phyloP scores from a whole-genome alignment of 2,888 invertebrate genomes.

The Polyploca ridens region DNA sequence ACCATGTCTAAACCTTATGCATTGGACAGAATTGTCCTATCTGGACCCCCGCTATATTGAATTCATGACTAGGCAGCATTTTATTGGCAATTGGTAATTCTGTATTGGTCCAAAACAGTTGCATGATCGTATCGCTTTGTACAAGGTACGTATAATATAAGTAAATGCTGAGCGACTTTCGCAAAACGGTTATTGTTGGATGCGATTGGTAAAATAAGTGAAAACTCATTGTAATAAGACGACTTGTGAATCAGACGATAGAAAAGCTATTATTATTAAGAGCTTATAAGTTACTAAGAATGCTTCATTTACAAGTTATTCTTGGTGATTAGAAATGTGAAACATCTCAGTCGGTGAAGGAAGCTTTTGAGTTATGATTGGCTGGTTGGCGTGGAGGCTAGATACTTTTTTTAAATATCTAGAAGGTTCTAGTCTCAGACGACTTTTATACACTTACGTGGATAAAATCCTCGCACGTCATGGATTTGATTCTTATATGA shows the following conservation, averaged over 20 bases:
- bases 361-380: too few relatives aligned
- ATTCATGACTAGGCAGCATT: slow-evolving; percentile 37
- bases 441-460: too few relatives aligned
- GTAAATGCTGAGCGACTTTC: slow-evolving; percentile 44
- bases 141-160: slow-evolving; percentile 29
- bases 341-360: too few relatives aligned
- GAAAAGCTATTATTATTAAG: too few relatives aligned
- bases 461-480: too few relatives aligned
- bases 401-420: too few relatives aligned
- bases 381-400: too few relatives aligned
- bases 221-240: not conserved
- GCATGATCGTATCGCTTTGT: slow-evolving; percentile 46
- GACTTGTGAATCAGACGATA: not conserved
- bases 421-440: too few relatives aligned
- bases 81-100: slow-evolving; percentile 33
- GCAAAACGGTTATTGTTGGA: slow-evolving; percentile 22
- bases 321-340: too few relatives aligned
- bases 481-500: too few relatives aligned
- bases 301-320: too few relatives aligned
- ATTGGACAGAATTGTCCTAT: not conserved
- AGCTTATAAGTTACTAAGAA: too few relatives aligned
- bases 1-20: not conserved
- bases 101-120: slow-evolving; percentile 40
- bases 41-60: not conserved
- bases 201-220: not conserved